Percentiles rank a stretch among this genome's conserved stretches.
Evolutionary conservation across 1,140 invertebrate species (phyloP).

Genomic region (Pogonomyrmex californicus): DNA sequence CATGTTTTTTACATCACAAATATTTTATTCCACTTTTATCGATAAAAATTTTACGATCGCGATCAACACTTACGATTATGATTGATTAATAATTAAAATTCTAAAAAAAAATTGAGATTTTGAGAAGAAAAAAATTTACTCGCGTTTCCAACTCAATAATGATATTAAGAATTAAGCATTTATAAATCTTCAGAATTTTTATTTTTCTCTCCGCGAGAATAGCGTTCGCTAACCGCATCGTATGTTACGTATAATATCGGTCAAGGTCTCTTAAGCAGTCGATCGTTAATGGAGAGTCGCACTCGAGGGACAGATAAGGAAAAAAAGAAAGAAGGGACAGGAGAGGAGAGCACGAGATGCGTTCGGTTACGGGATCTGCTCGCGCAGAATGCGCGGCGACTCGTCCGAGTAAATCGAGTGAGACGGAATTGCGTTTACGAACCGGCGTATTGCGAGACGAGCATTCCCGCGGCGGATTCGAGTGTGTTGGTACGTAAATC

Average conservation of each 20-base stretch:
- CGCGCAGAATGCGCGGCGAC: constrained; percentile 3
- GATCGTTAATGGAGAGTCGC: constrained; percentile 56
- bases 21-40: neutral
- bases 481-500: constrained; percentile 97
- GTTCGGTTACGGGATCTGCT: constrained; percentile 19
- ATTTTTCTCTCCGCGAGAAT: neutral
- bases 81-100: neutral
- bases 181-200: neutral
- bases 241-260: constrained; percentile 14
- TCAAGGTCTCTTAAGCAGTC: constrained; percentile 37
- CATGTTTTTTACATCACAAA: neutral
- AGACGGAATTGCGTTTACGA: constrained; percentile 73
- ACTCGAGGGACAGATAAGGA: neutral
- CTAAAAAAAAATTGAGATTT: neutral
- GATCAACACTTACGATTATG: neutral
- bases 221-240: neutral
- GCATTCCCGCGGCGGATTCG: constrained; percentile 96
- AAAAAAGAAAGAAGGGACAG: neutral
- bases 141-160: neutral
- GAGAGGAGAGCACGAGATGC: neutral
- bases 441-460: constrained; percentile 97
- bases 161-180: neutral
- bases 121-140: neutral
- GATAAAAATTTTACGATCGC: neutral
- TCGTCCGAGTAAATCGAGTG: neutral